A percentile compares a stretch with the other conserved stretches of the same genome.
Evolutionary conservation across 2,888 invertebrate species (phyloP).

Genomic region (Polydrusus pterygomalis): DNA sequence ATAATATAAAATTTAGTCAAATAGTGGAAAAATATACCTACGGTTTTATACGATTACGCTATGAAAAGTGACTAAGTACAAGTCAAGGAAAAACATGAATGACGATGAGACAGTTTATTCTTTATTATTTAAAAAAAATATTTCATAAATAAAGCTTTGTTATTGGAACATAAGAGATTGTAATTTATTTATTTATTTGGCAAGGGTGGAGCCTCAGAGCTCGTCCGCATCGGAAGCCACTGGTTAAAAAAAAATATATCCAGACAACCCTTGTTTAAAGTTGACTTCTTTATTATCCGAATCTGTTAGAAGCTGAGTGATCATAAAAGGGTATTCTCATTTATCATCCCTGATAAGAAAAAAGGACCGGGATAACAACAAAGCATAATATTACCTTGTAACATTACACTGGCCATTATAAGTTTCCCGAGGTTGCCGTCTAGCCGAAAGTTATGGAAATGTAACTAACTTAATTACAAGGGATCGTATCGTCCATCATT

Average conservation of each 20-base stretch:
- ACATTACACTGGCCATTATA: slow-evolving; percentile 3
- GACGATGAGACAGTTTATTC: no score
- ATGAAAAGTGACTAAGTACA: no score
- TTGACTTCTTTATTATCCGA: not conserved
- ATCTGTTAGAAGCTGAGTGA: not conserved
- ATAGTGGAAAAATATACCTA: no score
- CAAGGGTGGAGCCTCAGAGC: no score
- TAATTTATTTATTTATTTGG: no score
- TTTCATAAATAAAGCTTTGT: no score
- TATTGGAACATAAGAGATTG: no score
- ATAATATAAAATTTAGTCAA: no score
- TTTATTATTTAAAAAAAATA: no score
- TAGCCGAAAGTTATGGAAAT: not conserved
- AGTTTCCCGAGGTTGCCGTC: not conserved
- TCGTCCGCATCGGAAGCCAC: no score
- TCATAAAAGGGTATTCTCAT: not conserved
- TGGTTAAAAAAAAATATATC: not conserved
- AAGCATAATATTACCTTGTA: slow-evolving; percentile 5
- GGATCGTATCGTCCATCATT: not conserved
- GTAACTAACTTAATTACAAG: not conserved
- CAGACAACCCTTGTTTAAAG: not conserved
- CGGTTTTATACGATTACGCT: no score
- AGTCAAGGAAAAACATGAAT: no score
- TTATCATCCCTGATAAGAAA: not conserved
- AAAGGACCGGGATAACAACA: not conserved